Base-by-base conservation (phyloP, 2,888 invertebrate species). In the Entomobrya proxima region DNA sequence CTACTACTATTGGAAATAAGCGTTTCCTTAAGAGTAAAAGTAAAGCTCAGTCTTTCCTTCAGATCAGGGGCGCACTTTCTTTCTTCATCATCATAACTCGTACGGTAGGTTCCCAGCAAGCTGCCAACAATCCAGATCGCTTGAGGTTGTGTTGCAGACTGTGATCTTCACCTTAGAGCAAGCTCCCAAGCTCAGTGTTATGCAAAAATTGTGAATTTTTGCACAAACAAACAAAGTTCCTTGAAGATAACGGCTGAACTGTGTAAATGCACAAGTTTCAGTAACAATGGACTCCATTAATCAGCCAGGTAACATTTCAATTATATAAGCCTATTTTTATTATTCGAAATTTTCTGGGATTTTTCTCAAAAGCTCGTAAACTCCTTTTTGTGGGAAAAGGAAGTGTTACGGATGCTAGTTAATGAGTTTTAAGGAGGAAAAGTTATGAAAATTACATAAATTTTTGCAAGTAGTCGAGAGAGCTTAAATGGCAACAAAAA, bases 231-330 rank as follows among this genome's bases (percentile, higher is more conserved):
- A 50, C 21, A 44, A 37, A 30, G 35, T 4, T 61, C 40, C 37
- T 40, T 24, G 24, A 21, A 21, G 21, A 3, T 24, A 44, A 21
- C 21, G 13, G 9, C 27, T 37, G 21, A 37, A 67, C 30, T 40
- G 69, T 40, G 69, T 44, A 27, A 27, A 44, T 21, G 40, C 21
- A 69, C 21, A 44, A 47, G 27, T 30, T 18, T 35, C 74, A 27
- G 24, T n/a, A 55, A 58, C 75, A 83, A 83, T 83, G 83, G 83
- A 83, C 40, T 64, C 50, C 67, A 18, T 52, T 21, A 76, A 30
- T 27, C 30, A 9, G 52, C 67, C 83, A 83, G 83, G 83, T 83
- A 82, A 72, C 44, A 40, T 6, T 27, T 69, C 24, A 44, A 27
- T 44, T 44, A 7, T 37, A 78, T 44, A 78, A 64, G n/a, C 18